Percentiles rank a stretch among this genome's conserved stretches.
Conservation (phyloP, 1,140 invertebrate species). For the Conopomorpha cramerella region DNA sequence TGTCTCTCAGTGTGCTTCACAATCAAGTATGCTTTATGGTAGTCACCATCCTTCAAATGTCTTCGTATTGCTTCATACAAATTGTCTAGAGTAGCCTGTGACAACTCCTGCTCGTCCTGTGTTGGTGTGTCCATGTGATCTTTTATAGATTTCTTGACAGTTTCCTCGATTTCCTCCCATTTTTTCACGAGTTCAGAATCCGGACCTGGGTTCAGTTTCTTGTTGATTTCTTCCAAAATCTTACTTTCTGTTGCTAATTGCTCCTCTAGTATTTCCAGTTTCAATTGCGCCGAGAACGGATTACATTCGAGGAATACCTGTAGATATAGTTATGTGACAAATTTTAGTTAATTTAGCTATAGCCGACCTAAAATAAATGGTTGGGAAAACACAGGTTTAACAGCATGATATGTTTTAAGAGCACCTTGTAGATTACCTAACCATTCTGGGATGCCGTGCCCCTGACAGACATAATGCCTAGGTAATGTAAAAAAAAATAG, state of each 20-base stretch:
- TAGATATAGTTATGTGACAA: constrained; percentile 7
- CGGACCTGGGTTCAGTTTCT: constrained; percentile 50
- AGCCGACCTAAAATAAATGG: constrained; percentile 3
- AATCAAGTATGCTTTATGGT: constrained; percentile 49
- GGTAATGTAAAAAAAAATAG: too few species aligned
- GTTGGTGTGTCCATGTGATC: constrained; percentile 43
- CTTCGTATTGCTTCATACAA: constrained; percentile 42
- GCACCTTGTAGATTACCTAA: too few species aligned
- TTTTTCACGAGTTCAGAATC: constrained; percentile 37
- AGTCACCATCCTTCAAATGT: constrained; percentile 36
- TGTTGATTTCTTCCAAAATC: constrained; percentile 64
- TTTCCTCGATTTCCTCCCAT: constrained; percentile 47
- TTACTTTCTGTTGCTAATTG: constrained; percentile 62
- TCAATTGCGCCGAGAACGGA: constrained; percentile 70
- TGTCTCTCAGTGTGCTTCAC: constrained; percentile 47
- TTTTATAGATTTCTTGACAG: constrained; percentile 34
- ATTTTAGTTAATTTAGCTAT: constrained; percentile 1
- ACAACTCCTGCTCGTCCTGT: constrained; percentile 47
- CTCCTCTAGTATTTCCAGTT: constrained; percentile 62
- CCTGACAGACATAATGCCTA: too few species aligned
- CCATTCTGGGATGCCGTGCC: too few species aligned
- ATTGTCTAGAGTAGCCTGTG: constrained; percentile 41
- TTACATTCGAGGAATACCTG: constrained; percentile 75
- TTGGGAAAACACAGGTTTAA: neutral
- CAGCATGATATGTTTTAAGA: too few species aligned